A percentile compares a stretch with the other conserved stretches of the same genome.
phyloP scores from a whole-genome alignment of 2,113 vertebrate species.

The Leptodactylus fuscus region DNA sequence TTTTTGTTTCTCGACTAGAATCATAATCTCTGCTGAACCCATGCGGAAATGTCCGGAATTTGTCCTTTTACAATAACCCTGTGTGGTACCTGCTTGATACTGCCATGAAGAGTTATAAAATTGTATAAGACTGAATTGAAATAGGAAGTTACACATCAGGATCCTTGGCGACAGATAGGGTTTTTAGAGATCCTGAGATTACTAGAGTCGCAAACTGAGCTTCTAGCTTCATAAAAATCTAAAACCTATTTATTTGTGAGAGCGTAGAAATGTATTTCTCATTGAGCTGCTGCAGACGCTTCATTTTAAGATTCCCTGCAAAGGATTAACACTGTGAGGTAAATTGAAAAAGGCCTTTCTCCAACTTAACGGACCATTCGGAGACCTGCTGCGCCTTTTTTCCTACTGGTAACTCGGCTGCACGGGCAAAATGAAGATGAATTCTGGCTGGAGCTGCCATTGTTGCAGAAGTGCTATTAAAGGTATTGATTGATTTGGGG shows the following conservation, averaged over 20 bases:
- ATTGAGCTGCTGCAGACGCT: constrained; percentile 20
- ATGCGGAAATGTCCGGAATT: neutral
- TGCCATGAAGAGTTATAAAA: neutral
- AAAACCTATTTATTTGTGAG: constrained; percentile 8
- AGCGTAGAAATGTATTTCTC: constrained; percentile 23
- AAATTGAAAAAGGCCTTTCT: constrained; percentile 53
- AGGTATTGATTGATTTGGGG: constrained; percentile 58
- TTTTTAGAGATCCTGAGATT: neutral
- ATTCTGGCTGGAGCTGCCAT: constrained; percentile 46
- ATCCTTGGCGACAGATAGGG: neutral
- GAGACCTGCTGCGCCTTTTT: constrained; percentile 48
- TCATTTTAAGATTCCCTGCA: constrained; percentile 42
- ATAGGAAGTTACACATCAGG: neutral
- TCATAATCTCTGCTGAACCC: neutral
- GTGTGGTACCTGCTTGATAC: neutral
- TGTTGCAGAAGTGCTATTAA: constrained; percentile 57
- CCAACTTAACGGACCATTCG: constrained; percentile 30
- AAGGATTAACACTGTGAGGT: constrained; percentile 48
- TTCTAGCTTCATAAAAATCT: neutral
- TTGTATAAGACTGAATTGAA: neutral
- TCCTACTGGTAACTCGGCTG: constrained; percentile 23
- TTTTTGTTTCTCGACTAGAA: too few relatives aligned
- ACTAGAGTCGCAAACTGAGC: neutral
- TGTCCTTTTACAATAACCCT: neutral
- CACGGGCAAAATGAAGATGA: constrained; percentile 53